Evolutionary conservation across 2,888 invertebrate species (phyloP).

Genomic region (Erpobdella octoculata): DNA sequence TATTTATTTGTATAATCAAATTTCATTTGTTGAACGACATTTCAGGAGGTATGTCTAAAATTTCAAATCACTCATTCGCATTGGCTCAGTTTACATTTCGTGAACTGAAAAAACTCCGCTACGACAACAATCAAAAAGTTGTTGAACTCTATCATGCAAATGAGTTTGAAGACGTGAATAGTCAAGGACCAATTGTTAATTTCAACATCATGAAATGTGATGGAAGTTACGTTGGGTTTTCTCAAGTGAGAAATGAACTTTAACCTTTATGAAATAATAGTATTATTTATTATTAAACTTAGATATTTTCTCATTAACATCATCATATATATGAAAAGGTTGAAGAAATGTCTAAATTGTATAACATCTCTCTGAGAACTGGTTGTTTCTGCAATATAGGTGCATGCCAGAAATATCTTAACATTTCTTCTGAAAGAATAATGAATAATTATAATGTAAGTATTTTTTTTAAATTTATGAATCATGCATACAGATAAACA

Average conservation of each 20-base stretch:
- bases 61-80: constrained; percentile 64
- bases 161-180: constrained; percentile 35
- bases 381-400: constrained; percentile 97
- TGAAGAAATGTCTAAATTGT: constrained; percentile 76
- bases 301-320: not conserved
- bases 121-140: constrained; percentile 66
- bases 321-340: constrained; percentile 58
- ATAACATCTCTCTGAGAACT: constrained; percentile 76
- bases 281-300: not conserved
- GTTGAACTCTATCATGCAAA: constrained; percentile 62
- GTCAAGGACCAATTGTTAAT: constrained; percentile 77
- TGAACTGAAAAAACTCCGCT: constrained; percentile 60
- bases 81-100: constrained; percentile 65
- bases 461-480: not conserved
- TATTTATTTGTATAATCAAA: no score
- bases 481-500: not conserved
- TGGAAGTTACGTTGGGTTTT: constrained; percentile 75
- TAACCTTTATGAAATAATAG: not conserved
- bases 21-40: no score
- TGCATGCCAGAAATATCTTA: constrained; percentile 75
- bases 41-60: constrained; percentile 46
- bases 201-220: constrained; percentile 75
- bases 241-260: constrained; percentile 62
- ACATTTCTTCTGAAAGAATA: constrained; percentile 64
- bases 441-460: constrained; percentile 66